Conservation (phyloP, 2,113 vertebrate genomes). For the Syngnathus scovelli region DNA sequence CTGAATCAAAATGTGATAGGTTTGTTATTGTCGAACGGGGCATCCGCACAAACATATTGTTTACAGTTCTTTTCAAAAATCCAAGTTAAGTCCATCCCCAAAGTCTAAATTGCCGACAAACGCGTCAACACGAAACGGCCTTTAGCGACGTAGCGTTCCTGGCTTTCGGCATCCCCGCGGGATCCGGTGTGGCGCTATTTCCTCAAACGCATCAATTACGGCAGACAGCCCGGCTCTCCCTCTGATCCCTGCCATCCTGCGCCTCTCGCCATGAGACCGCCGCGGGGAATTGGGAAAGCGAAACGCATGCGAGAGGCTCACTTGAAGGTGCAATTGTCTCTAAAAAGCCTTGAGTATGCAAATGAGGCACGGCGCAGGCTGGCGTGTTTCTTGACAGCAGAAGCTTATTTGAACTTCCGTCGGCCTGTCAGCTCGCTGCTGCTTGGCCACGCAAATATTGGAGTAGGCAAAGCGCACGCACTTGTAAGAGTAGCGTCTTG, state of each 20-base stretch:
- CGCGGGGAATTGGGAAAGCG: constrained; percentile 26
- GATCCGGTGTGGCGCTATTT: constrained; percentile 31
- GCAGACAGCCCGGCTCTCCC: constrained; percentile 17
- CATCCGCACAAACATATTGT: too few relatives aligned
- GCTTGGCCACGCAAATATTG: neutral
- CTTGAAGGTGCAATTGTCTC: neutral
- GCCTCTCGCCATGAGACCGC: constrained; percentile 11
- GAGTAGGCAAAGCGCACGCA: neutral
- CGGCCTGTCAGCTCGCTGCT: neutral
- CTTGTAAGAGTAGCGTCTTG: neutral
- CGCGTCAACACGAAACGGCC: neutral
- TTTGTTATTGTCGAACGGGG: too few relatives aligned
- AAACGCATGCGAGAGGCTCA: constrained; percentile 12
- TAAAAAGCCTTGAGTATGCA: neutral
- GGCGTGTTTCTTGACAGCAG: constrained; percentile 6
- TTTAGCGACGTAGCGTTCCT: neutral
- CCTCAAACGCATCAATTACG: constrained; percentile 42
- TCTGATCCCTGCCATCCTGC: constrained; percentile 31
- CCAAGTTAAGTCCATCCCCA: too few relatives aligned
- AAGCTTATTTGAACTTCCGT: neutral
- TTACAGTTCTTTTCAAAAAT: too few relatives aligned
- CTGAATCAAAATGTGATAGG: too few relatives aligned
- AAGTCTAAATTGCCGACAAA: neutral
- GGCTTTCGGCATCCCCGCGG: constrained; percentile 2
- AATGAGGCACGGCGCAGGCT: neutral